Conservation (phyloP, 2,888 invertebrate species). For the Cephalotes varians region DNA sequence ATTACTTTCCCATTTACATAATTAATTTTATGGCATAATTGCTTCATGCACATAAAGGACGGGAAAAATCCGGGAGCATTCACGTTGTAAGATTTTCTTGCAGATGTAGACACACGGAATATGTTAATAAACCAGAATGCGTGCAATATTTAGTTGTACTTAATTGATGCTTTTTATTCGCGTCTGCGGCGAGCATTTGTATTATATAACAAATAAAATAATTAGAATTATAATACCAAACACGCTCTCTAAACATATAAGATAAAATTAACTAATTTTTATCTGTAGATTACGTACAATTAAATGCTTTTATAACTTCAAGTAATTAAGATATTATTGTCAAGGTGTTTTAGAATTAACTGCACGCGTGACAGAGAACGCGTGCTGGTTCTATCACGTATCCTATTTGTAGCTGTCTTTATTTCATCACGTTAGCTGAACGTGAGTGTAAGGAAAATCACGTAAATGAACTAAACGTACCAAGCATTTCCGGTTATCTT, state of each 20-base stretch:
- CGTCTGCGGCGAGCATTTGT: not conserved
- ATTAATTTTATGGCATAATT: not conserved
- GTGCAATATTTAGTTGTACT: not conserved
- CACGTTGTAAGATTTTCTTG: not conserved
- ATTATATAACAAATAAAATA: not conserved
- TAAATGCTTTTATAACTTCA: not conserved
- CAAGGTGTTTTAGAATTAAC: not conserved
- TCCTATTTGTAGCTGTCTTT: not conserved
- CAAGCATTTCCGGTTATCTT: conserved; percentile 55
- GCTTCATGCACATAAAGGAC: not conserved
- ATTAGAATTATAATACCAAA: not conserved
- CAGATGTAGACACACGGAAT: not conserved
- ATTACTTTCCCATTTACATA: not conserved
- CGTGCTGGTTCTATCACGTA: not conserved
- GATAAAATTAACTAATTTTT: conserved; percentile 1
- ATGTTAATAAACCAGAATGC: not conserved
- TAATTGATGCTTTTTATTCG: conserved; percentile 6
- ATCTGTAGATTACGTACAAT: not conserved
- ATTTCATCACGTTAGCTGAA: conserved; percentile 8
- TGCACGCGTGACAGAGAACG: not conserved
- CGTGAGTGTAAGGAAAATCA: not conserved
- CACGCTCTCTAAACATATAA: not conserved
- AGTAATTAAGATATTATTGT: conserved; percentile 12
- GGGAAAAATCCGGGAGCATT: not conserved
- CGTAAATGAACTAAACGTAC: conserved; percentile 65